Conservation (phyloP, 2,797 vertebrate genomes). For the Sylvia borin region DNA sequence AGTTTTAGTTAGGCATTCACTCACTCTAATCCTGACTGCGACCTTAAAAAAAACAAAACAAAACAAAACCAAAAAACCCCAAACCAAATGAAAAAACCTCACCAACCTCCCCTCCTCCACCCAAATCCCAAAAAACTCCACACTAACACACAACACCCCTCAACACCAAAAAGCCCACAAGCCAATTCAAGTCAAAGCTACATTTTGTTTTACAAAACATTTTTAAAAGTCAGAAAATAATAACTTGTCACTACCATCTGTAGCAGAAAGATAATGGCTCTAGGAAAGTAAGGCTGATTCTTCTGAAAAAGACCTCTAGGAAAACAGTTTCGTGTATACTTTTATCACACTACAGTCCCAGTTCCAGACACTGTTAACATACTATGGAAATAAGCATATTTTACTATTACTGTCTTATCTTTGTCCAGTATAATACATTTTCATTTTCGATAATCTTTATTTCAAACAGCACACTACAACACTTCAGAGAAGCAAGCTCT, state of each 20-base stretch:
- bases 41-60: background rate
- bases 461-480: background rate
- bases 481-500: background rate
- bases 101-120: background rate
- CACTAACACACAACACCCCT: background rate
- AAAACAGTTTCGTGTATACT: background rate
- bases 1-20: background rate
- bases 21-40: background rate
- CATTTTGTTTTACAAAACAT: background rate
- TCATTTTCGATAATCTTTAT: slow-evolving; percentile 3
- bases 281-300: background rate
- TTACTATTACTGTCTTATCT: background rate
- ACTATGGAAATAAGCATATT: background rate
- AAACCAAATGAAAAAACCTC: background rate
- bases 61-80: background rate
- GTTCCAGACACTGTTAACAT: background rate
- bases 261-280: background rate
- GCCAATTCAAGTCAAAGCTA: background rate
- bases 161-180: background rate
- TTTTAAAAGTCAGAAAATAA: background rate
- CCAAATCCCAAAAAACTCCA: background rate
- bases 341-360: background rate
- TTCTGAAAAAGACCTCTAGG: background rate
- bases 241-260: background rate
- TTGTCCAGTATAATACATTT: background rate